Base-by-base conservation (phyloP, 2,113 vertebrate species). In the Steatornis caripensis region DNA sequence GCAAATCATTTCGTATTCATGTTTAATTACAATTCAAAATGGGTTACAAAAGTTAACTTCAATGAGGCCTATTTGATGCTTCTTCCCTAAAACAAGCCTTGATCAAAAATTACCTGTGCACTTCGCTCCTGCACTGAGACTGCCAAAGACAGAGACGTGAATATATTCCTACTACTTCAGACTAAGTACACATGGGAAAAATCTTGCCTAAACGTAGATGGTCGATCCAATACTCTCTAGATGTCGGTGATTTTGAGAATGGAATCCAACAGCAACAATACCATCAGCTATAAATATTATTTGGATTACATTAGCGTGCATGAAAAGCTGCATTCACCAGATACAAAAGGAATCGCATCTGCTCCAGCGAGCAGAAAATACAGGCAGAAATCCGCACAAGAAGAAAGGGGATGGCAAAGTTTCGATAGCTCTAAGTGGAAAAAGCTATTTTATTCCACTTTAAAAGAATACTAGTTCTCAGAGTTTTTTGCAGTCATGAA, bases 61-160 rank as follows among this genome's bases (percentile, higher is more conserved):
- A 65, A 0, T 53, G n/a, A 74, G 53, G 34, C 0, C 1, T 10
- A 12, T 51, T 45, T 41, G 12, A 74, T 15, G 14, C 9, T 74
- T 66, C 34, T 51, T 78, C 49, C 58, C 21, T 49, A 70, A 57
- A 72, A 37, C 32, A 51, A 74, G 11, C 7, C 39, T 36, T 41
- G 46, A 61, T 32, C 10, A 61, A 68, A 58, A 61, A 34, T 8
- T 6, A 71, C 6, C 46, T 4, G 12, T 39, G 12, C 39, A 16
- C 18, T 48, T 80, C 1, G 4, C n/a, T 60, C 39, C 68, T 86
- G 45, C 7, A 11, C 18, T 1, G 13, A 45, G 43, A 51, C 5
- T 6, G 9, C 11, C 3, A 1, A 36, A 84, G 27, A 27, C 7
- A 0, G 4, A 55, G 17, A 22, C 1, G 0, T 10, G 23, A 58